Conservation (phyloP, 2,888 invertebrate species). For the Trachelus iudaicus region DNA sequence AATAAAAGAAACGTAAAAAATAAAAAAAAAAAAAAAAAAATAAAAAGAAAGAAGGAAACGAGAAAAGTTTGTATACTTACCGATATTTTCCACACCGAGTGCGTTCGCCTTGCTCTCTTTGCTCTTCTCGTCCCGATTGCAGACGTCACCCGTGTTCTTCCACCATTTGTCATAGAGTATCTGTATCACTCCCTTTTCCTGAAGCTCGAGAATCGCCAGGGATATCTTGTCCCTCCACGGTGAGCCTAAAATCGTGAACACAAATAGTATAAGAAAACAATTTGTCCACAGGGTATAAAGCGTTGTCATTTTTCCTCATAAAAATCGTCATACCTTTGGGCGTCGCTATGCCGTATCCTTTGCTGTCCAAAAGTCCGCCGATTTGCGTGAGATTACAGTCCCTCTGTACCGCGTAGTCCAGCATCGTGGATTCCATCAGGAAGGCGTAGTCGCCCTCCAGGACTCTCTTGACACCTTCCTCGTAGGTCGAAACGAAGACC, state of each 20-base stretch:
- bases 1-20: constrained; percentile 10
- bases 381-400: constrained; percentile 98
- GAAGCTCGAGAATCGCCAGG: constrained; percentile 91
- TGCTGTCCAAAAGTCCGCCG: constrained; percentile 85
- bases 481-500: constrained; percentile 89
- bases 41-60: background rate
- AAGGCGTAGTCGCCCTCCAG: constrained; percentile 94
- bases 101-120: constrained; percentile 95
- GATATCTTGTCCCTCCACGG: constrained; percentile 98
- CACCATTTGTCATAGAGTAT: constrained; percentile 98
- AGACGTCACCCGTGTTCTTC: constrained; percentile 94
- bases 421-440: constrained; percentile 97
- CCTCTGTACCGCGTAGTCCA: constrained; percentile 94
- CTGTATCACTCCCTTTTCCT: constrained; percentile 94
- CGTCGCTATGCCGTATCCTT: constrained; percentile 96
- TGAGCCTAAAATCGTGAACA: constrained; percentile 68
- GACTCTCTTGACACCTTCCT: constrained; percentile 90
- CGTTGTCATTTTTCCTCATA: background rate
- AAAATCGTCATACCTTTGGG: constrained; percentile 78
- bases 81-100: constrained; percentile 89
- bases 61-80: constrained; percentile 64
- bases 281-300: background rate
- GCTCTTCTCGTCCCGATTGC: constrained; percentile 86
- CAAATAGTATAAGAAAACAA: background rate
- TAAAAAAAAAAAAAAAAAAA: constrained; percentile 10